phyloP scores from a whole-genome alignment of 2,888 invertebrate genomes.

The Melikaiella ostensackeni region DNA sequence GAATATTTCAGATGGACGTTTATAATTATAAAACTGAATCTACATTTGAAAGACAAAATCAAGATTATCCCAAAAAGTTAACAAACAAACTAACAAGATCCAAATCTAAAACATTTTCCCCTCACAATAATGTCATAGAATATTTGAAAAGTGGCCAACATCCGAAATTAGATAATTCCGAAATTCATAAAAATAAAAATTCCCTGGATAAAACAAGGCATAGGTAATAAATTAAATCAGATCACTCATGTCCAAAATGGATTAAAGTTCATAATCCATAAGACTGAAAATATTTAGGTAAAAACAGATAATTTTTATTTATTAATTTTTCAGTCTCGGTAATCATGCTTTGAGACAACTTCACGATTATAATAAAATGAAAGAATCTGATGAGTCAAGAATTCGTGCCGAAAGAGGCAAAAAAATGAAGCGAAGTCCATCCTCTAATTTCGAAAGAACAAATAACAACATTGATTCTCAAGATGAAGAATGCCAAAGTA shows the following conservation, averaged over 20 bases:
- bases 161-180: background rate
- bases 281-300: background rate
- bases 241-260: background rate
- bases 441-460: background rate
- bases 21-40: background rate
- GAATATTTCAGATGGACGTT: background rate
- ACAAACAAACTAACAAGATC: background rate
- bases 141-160: conserved; percentile 10
- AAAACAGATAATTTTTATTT: background rate
- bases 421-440: background rate
- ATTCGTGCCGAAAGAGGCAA: background rate
- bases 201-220: background rate
- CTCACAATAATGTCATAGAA: background rate
- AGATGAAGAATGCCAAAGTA: background rate
- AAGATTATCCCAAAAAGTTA: background rate
- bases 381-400: background rate
- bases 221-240: background rate
- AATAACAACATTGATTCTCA: background rate
- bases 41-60: background rate
- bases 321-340: background rate
- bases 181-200: background rate
- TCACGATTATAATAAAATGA: background rate
- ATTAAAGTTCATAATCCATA: no score
- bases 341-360: background rate
- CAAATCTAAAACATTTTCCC: background rate